phyloP scores from a whole-genome alignment of 2,113 vertebrate genomes.

The Cavia porcellus region DNA sequence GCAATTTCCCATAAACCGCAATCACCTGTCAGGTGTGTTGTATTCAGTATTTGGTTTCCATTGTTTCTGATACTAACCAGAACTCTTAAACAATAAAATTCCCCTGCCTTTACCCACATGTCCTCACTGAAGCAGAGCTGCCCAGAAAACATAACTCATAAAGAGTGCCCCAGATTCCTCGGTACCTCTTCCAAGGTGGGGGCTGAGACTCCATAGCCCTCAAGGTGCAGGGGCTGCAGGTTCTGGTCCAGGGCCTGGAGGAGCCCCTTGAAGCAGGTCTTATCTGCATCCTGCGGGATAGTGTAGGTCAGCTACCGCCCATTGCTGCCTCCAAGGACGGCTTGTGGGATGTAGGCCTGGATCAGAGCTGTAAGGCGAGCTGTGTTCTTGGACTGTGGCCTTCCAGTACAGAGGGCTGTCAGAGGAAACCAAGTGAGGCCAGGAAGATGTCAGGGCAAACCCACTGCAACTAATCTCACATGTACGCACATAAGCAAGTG shows the following conservation, averaged over 20 bases:
- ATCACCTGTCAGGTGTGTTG: background rate
- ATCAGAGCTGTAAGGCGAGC: conserved; percentile 83
- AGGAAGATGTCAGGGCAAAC: background rate
- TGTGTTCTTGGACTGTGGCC: conserved; percentile 58
- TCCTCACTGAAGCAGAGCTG: background rate
- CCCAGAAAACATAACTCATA: background rate
- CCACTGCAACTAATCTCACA: background rate
- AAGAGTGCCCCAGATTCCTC: background rate
- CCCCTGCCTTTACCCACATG: background rate
- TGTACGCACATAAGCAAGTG: background rate
- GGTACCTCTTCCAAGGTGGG: conserved; percentile 89
- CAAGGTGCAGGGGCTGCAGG: conserved; percentile 80
- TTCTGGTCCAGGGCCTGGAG: conserved; percentile 86
- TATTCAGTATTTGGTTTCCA: background rate
- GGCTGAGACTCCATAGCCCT: conserved; percentile 87
- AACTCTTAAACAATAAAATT: background rate
- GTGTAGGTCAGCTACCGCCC: conserved; percentile 81
- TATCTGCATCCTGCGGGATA: conserved; percentile 82
- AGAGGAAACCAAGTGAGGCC: background rate
- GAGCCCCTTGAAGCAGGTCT: conserved; percentile 81
- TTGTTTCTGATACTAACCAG: background rate
- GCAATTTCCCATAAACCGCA: background rate
- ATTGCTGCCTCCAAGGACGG: conserved; percentile 81
- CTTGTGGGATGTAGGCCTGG: conserved; percentile 85
- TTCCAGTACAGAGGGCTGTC: conserved; percentile 77